Evolutionary conservation across 2,888 invertebrate genomes (phyloP), one percentile per base, ranked within the genome.

Genomic region (Folsomia candida): DNA sequence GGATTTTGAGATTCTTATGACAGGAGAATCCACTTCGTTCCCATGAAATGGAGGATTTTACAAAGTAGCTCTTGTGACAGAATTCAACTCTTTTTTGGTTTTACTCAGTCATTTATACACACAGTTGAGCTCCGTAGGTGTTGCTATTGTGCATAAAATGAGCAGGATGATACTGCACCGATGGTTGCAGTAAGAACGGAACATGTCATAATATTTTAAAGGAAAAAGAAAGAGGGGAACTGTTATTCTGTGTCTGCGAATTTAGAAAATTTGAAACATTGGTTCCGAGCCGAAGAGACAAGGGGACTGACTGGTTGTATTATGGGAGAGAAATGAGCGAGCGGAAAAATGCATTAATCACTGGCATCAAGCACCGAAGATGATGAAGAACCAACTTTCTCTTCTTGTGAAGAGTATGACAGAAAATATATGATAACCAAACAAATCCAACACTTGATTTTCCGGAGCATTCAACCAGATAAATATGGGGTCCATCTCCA

Each of bases 391-490:
- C 54, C 54, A 54, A 6, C 54, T 54, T 54, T 54, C 54, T 54
- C 54, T 54, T 22, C 54, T 54, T 54, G 54, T 54, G 54, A 20
- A 20, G 54, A 54, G 6, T 54, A 4, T 54, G 54, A 54, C 54
- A 54, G 54, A 22, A 54, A 54, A 54, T 54, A 54, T 54, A 54
- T 54, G 54, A 54, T 54, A 54, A 54, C 54, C 37, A 37, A 37
- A 54, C 20, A 20, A 6, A 54, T 54, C 22, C 22, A 54, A n/a
- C 9, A 47, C 18, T 47, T 47, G n/a, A 47, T 47, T 47, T 54
- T 6, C 22, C 6, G 54, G 54, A 54, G 54, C 54, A 54, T 54
- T 22, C 54, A 37, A 9, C 37, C 37, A 37, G 6, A 14, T 37
- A 37, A 37, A 37, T 37, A n/a, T n/a, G n/a, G n/a, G n/a, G n/a